These are phyloP conservation scores for Capitella teleta DNA, from an alignment of 1,140 invertebrate species.

Conservation along the genomic window DNA sequence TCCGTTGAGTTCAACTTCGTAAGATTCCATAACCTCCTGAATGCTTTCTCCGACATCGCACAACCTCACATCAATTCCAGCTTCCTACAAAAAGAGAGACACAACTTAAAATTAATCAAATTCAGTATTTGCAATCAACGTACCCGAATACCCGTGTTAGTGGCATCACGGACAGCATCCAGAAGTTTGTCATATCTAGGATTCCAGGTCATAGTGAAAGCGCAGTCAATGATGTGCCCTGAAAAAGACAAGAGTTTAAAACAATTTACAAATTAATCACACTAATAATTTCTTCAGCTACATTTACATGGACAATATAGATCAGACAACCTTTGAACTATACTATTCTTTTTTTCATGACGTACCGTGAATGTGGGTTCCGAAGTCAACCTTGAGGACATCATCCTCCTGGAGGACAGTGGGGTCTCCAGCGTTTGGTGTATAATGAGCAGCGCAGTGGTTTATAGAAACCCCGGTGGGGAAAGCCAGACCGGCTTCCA, in stretches of 20 bases:
- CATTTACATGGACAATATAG: not conserved
- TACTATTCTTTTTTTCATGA: not conserved
- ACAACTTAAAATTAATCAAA: not conserved
- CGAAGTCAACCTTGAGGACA: constrained; percentile 99
- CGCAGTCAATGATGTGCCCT: constrained; percentile 95
- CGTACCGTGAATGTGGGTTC: constrained; percentile 91
- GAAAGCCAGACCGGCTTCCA: constrained; percentile 94
- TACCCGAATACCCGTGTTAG: constrained; percentile 86
- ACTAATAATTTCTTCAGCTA: not conserved
- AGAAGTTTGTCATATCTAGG: constrained; percentile 90
- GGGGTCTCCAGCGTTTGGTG: constrained; percentile 93
- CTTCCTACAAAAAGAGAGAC: constrained; percentile 43
- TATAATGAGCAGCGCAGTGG: constrained; percentile 98
- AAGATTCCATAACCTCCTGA: constrained; percentile 99
- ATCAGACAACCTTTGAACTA: too few relatives aligned
- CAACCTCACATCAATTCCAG: constrained; percentile 92
- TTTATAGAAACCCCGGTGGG: constrained; percentile 98
- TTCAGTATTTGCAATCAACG: not conserved
- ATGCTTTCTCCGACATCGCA: constrained; percentile 96
- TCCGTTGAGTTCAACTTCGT: constrained; percentile 95
- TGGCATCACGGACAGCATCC: constrained; percentile 92
- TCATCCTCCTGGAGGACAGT: constrained; percentile 93
- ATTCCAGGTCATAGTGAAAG: constrained; percentile 94
- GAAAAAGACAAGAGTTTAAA: too few relatives aligned
- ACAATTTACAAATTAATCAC: not conserved